phyloP scores from a whole-genome alignment of 1,140 invertebrate genomes.

The Leptonema lineaticorne region DNA sequence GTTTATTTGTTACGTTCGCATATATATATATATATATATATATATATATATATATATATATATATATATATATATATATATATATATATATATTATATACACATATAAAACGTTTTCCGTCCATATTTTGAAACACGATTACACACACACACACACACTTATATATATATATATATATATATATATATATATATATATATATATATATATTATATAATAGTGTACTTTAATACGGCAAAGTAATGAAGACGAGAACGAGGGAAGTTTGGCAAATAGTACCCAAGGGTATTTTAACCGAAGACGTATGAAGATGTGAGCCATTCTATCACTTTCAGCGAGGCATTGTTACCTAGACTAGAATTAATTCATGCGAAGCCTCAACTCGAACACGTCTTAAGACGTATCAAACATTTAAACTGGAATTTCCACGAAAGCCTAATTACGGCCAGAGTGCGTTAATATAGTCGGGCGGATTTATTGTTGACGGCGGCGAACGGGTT shows the following conservation, averaged over 20 bases:
- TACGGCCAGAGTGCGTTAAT: neutral
- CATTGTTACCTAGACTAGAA: neutral
- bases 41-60: too few species aligned
- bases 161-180: too few species aligned
- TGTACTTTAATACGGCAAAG: neutral
- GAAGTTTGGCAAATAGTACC: conserved; percentile 1
- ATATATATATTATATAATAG: too few species aligned
- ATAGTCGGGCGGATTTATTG: neutral
- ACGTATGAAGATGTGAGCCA: neutral
- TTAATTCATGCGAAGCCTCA: conserved; percentile 2
- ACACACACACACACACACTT: too few species aligned
- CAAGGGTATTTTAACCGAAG: conserved; percentile 2
- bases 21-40: too few species aligned
- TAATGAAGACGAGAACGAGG: neutral
- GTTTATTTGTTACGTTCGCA: too few species aligned
- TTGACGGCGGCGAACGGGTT: neutral
- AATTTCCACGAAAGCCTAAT: neutral
- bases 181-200: too few species aligned
- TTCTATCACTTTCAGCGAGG: neutral
- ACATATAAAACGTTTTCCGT: too few species aligned
- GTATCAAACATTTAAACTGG: neutral
- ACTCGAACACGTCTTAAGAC: neutral
- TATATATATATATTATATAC: too few species aligned
- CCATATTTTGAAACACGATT: too few species aligned
- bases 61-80: too few species aligned